phyloP scores from a whole-genome alignment of 2,113 vertebrate genomes.

The Periophthalmus modestus region DNA sequence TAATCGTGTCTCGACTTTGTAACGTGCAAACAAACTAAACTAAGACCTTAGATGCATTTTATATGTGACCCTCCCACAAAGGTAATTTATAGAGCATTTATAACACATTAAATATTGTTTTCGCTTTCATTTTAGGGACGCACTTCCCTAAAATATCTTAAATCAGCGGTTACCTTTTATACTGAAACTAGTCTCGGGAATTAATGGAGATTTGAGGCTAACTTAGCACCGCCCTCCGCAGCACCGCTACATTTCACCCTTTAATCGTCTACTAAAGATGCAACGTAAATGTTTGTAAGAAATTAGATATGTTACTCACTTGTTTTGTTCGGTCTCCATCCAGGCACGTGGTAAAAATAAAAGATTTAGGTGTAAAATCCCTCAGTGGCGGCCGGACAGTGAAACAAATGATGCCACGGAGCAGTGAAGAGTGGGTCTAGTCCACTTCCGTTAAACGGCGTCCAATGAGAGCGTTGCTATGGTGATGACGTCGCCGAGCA shows the following conservation, averaged over 20 bases:
- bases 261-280: neutral
- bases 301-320: constrained; percentile 28
- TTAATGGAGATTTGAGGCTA: neutral
- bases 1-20: neutral
- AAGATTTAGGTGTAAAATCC: neutral
- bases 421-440: constrained; percentile 51
- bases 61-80: neutral
- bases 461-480: constrained; percentile 48
- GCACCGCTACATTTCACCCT: constrained; percentile 17
- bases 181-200: constrained; percentile 49
- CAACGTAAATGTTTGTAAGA: no score
- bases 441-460: constrained; percentile 56
- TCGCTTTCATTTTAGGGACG: neutral
- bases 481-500: constrained; percentile 48
- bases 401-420: constrained; percentile 75
- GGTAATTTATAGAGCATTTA: neutral
- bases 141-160: neutral
- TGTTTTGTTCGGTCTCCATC: constrained; percentile 11
- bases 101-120: neutral
- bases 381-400: neutral
- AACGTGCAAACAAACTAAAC: neutral
- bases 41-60: neutral
- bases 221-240: constrained; percentile 21
- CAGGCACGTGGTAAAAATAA: neutral
- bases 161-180: constrained; percentile 15